Conservation (phyloP, 2,113 vertebrate genomes). For the Oncorhynchus gorbuscha region DNA sequence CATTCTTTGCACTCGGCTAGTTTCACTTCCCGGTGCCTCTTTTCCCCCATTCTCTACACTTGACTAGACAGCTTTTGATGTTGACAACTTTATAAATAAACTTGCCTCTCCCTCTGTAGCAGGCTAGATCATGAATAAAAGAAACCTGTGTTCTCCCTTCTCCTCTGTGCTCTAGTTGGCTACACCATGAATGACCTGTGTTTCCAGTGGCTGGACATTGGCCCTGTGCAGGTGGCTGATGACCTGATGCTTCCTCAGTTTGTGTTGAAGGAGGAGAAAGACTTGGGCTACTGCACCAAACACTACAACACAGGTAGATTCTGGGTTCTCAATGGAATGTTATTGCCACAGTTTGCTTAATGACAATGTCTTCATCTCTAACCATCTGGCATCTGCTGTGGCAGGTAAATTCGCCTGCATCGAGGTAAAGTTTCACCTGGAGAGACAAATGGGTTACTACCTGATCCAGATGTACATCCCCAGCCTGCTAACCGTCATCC, state of each 20-base stretch:
- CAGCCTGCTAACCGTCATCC: constrained; percentile 90
- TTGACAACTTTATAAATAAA: background rate
- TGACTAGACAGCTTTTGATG: background rate
- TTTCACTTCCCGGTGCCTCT: too few species aligned
- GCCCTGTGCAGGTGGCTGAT: constrained; percentile 90
- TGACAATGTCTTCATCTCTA: background rate
- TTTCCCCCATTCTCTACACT: background rate
- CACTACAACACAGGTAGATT: constrained; percentile 91
- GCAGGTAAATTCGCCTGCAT: constrained; percentile 95
- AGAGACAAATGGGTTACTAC: constrained; percentile 96
- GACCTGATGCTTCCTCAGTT: constrained; percentile 91
- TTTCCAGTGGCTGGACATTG: constrained; percentile 90
- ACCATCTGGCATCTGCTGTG: constrained; percentile 22
- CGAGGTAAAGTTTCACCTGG: constrained; percentile 93
- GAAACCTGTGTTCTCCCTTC: background rate
- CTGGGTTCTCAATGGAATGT: background rate
- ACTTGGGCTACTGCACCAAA: constrained; percentile 92
- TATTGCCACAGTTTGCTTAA: background rate
- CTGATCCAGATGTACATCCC: constrained; percentile 98
- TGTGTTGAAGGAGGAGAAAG: constrained; percentile 88
- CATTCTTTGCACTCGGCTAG: background rate
- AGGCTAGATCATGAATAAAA: background rate
- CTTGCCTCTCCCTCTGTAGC: background rate
- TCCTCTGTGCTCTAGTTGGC: constrained; percentile 75
- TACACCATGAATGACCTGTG: constrained; percentile 96